Base-by-base conservation (phyloP, 2,888 invertebrate genomes). In the Nemurella pictetii region DNA sequence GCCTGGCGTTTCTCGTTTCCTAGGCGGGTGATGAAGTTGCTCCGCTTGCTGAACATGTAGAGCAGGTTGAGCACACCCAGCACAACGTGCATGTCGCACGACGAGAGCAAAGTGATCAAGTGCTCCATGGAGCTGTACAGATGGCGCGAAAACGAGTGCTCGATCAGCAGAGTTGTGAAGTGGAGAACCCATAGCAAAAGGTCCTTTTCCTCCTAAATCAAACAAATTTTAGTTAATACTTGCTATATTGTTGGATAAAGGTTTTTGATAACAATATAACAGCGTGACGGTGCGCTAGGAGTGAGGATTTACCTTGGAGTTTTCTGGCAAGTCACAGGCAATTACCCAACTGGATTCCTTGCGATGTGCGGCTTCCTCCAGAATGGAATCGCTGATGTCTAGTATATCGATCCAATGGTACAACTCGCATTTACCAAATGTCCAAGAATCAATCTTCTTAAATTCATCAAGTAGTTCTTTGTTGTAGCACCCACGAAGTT, bases 121-220 rank as follows among this genome's bases (percentile, higher is more conserved):
- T 96, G 95, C 90, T 96, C 96, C 93, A 96, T 95, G 74, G 96
- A 96, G 91, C 95, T 96, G 92, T 97, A 97, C 87, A 96, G 91
- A 90, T 96, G 96, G 84, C 96, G 92, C 25, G 96, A 96, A 89
- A 96, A 96, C 87, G 96, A 96, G 90, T 97, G 96, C 90, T 97
- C 96, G 88, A 97, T 96, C 84, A 97, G 91, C 87, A 96, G 90
- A 0, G 96, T 95, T 80, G 96, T 96, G 89, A 97, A 96, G 89
- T 95, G 94, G 55, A 97, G 92, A 85, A 96, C 94, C 91, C 94
- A 94, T 87, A 96, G 91, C 87, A 96, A 90, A 87, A 96, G 90
- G 87, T 94, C 94, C 89, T 95, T 94, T 88, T 94, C 93, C 95
- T 95, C 88, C 55, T 89, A 89, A 86, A 80, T 87, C n/a, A n/a